These are phyloP conservation scores for Danionella cerebrum DNA, from an alignment of 2,113 vertebrate genomes.

Conservation along the genomic window DNA sequence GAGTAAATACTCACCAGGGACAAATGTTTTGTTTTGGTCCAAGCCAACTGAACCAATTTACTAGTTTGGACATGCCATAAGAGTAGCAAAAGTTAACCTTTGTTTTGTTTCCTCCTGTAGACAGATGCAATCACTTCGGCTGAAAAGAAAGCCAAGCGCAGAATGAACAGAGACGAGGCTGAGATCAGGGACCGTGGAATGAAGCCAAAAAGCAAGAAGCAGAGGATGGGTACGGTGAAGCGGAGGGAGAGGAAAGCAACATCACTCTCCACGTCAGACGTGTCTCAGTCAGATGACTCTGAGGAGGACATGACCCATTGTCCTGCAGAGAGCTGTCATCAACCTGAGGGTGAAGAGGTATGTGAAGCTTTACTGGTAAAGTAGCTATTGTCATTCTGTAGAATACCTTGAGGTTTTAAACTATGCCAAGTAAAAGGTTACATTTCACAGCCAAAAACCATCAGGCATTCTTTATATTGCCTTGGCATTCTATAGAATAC, in stretches of 20 bases:
- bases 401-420: no score
- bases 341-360: constrained; percentile 95
- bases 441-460: no score
- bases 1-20: no score
- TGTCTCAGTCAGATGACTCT: constrained; percentile 82
- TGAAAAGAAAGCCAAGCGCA: constrained; percentile 83
- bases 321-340: constrained; percentile 83
- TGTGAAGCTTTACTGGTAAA: no score
- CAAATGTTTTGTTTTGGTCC: no score
- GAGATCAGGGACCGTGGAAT: constrained; percentile 69
- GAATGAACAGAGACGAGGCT: constrained; percentile 66
- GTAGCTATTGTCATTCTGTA: no score
- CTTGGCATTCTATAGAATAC: no score
- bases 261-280: constrained; percentile 66
- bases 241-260: constrained; percentile 64
- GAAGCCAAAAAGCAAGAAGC: constrained; percentile 77
- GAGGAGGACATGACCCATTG: constrained; percentile 89
- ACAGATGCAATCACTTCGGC: constrained; percentile 60
- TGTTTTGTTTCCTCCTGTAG: constrained; percentile 49
- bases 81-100: no score
- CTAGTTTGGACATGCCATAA: no score
- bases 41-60: no score
- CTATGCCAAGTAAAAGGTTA: no score
- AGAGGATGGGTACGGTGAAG: constrained; percentile 67
- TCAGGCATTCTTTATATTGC: no score